Evolutionary conservation across 1,140 invertebrate genomes (phyloP).

Genomic region (Drosophila sturtevanti): DNA sequence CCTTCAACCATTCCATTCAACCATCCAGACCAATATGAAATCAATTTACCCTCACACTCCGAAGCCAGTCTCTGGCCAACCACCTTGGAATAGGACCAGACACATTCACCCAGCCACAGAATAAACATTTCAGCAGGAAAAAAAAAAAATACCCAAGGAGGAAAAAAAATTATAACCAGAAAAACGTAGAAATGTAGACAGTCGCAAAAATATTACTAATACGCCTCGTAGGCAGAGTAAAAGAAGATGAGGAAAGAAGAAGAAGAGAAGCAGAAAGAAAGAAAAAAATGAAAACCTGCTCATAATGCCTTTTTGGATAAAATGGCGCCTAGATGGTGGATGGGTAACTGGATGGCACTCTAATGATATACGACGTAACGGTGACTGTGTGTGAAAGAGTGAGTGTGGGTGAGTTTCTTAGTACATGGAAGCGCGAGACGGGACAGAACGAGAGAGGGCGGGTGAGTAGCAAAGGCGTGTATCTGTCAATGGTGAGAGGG

Average conservation of each 20-base stretch:
- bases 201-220: slow-evolving; percentile 76
- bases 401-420: slow-evolving; percentile 33
- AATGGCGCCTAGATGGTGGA: slow-evolving; percentile 45
- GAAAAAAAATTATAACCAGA: slow-evolving; percentile 6
- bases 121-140: slow-evolving; percentile 40
- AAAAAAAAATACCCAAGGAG: slow-evolving; percentile 9
- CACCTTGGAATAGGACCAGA: slow-evolving; percentile 44
- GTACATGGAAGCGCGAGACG: slow-evolving; percentile 63
- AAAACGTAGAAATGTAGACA: slow-evolving; percentile 54
- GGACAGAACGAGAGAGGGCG: slow-evolving; percentile 24
- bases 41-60: slow-evolving; percentile 54
- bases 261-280: neutral
- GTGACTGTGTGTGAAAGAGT: slow-evolving; percentile 19
- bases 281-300: slow-evolving; percentile 62
- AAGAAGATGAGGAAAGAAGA: neutral
- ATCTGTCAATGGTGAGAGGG: slow-evolving; percentile 44
- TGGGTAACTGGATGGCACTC: slow-evolving; percentile 30
- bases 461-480: slow-evolving; percentile 18
- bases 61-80: slow-evolving; percentile 15
- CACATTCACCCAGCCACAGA: slow-evolving; percentile 59
- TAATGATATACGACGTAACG: slow-evolving; percentile 68
- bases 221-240: slow-evolving; percentile 64
- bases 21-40: slow-evolving; percentile 48
- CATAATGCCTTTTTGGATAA: slow-evolving; percentile 69
- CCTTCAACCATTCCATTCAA: neutral